Percentiles rank a stretch among this genome's conserved stretches.
phyloP scores from a whole-genome alignment of 2,113 vertebrate genomes.

The Coregonus clupeaformis region DNA sequence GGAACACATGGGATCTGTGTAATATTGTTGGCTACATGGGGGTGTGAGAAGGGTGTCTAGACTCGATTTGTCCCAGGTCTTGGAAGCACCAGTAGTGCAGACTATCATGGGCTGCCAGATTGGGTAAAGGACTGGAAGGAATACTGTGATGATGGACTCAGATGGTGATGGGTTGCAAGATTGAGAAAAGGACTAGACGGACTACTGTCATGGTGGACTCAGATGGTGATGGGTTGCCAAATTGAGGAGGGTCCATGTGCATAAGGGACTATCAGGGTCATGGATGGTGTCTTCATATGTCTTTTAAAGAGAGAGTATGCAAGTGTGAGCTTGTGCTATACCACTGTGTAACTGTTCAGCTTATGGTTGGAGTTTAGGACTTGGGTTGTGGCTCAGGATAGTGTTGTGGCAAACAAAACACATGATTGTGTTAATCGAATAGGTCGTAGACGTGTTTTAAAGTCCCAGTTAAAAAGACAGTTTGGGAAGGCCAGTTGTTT shows the following conservation, averaged over 20 bases:
- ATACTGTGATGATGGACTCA: background rate
- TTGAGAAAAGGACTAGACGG: slow-evolving; percentile 1
- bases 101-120: too few relatives aligned
- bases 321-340: background rate
- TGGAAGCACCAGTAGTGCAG: too few relatives aligned
- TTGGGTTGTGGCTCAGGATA: too few relatives aligned
- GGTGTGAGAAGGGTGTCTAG: slow-evolving; percentile 39
- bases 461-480: too few relatives aligned
- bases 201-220: slow-evolving; percentile 23
- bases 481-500: background rate
- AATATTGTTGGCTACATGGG: slow-evolving; percentile 10
- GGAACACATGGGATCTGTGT: slow-evolving; percentile 40
- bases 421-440: too few relatives aligned
- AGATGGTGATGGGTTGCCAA: slow-evolving; percentile 31
- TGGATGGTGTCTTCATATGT: background rate
- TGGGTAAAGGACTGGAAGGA: slow-evolving; percentile 14
- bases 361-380: too few relatives aligned
- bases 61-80: slow-evolving; percentile 10
- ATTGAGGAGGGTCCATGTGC: slow-evolving; percentile 32
- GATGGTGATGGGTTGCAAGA: background rate
- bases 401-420: too few relatives aligned
- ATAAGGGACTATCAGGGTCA: background rate
- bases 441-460: too few relatives aligned
- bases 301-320: background rate
- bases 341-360: background rate